A percentile compares a stretch with the other conserved stretches of the same genome.
phyloP scores from a whole-genome alignment of 2,113 vertebrate genomes.

The Brachypteracias leptosomus region DNA sequence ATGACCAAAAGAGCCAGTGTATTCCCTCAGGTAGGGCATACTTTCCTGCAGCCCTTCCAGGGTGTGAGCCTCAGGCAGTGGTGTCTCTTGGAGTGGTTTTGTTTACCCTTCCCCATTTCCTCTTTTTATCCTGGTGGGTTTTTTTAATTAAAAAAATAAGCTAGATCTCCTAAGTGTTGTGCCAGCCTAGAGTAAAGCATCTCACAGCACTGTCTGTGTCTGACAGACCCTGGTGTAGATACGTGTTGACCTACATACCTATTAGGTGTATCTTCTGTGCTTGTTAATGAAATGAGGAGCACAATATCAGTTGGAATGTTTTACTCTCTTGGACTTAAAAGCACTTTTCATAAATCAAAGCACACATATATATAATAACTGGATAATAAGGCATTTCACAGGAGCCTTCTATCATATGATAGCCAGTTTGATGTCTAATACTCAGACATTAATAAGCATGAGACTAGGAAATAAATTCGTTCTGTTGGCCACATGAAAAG shows the following conservation, averaged over 20 bases:
- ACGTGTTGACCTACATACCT: not conserved
- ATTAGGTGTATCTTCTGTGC: not conserved
- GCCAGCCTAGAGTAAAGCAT: not conserved
- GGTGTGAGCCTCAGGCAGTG: too few relatives aligned
- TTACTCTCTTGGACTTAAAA: not conserved
- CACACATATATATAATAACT: not conserved
- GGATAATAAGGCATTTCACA: not conserved
- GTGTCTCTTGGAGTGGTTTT: not conserved
- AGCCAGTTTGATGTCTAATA: not conserved
- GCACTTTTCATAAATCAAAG: not conserved
- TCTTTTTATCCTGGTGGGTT: not conserved
- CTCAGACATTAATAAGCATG: not conserved
- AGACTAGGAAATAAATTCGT: not conserved
- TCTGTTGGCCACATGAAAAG: not conserved
- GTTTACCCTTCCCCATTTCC: not conserved
- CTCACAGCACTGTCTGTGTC: not conserved
- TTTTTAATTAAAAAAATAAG: too few relatives aligned
- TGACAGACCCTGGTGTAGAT: not conserved
- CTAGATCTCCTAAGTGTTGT: not conserved
- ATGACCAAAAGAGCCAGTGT: not conserved
- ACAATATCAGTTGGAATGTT: not conserved
- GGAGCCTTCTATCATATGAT: not conserved
- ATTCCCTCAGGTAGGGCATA: fast-evolving
- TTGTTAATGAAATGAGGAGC: not conserved
- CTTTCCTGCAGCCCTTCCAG: not conserved